A percentile compares a stretch with the other conserved stretches of the same genome.
phyloP scores from a whole-genome alignment of 2,113 vertebrate species.

The Phaethon lepturus region DNA sequence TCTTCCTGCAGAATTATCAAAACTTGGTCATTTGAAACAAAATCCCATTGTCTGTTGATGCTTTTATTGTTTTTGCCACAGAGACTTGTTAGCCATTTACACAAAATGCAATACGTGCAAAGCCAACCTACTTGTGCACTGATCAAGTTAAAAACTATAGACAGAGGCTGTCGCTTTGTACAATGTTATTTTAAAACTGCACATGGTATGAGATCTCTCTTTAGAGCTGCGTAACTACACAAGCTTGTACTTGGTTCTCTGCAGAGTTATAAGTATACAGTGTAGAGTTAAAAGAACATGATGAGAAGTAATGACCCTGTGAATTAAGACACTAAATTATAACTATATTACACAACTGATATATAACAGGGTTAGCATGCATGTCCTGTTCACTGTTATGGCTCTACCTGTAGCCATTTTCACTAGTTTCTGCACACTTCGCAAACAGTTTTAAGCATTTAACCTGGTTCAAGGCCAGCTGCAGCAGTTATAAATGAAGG shows the following conservation, averaged over 20 bases:
- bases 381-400: background rate
- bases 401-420: background rate
- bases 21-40: background rate
- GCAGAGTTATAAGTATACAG: background rate
- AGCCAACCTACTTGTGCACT: background rate
- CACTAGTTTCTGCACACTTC: background rate
- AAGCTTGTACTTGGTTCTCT: background rate
- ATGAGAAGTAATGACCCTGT: background rate
- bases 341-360: background rate
- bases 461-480: background rate
- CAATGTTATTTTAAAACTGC: background rate
- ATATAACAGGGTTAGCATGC: background rate
- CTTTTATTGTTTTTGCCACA: background rate
- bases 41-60: background rate
- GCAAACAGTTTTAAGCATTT: background rate
- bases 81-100: background rate
- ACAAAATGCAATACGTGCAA: background rate
- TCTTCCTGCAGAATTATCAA: background rate
- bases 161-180: background rate
- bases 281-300: background rate
- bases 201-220: background rate
- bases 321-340: background rate
- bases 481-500: background rate
- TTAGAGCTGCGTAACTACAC: background rate
- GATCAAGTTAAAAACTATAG: background rate